These are phyloP conservation scores for Ethmia dodecea DNA, from an alignment of 2,888 invertebrate genomes.

Conservation along the genomic window DNA sequence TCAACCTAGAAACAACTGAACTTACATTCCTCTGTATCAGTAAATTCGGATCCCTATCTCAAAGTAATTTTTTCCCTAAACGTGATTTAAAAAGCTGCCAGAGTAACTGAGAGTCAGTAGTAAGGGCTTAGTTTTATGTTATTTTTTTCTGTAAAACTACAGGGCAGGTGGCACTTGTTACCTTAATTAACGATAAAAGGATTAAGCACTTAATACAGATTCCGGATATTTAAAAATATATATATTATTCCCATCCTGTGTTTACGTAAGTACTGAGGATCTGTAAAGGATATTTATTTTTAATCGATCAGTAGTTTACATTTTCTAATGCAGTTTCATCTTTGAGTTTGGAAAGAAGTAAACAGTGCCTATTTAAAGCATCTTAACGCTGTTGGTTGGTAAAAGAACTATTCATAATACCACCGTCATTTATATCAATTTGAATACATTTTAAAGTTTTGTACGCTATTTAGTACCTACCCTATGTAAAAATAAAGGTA, in stretches of 20 bases:
- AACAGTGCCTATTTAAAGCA: background rate
- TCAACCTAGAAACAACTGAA: constrained; percentile 37
- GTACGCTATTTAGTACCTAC: background rate
- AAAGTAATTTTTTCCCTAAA: constrained; percentile 51
- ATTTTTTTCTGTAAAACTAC: constrained; percentile 17
- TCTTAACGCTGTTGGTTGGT: too few species aligned
- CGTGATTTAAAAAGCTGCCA: constrained; percentile 54
- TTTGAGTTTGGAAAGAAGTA: constrained; percentile 22
- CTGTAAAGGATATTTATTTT: constrained; percentile 32
- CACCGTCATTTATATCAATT: too few species aligned
- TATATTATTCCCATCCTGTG: constrained; percentile 20
- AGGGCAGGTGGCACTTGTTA: constrained; percentile 37
- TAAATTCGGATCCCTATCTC: constrained; percentile 69
- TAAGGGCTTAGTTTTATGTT: constrained; percentile 26
- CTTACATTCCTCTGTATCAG: constrained; percentile 66
- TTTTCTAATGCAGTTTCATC: constrained; percentile 34
- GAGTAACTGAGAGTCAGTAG: constrained; percentile 23
- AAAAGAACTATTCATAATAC: too few species aligned
- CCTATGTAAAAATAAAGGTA: constrained; percentile 22
- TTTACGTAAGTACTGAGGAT: constrained; percentile 27
- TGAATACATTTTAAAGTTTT: background rate
- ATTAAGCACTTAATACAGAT: constrained; percentile 36
- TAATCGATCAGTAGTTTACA: constrained; percentile 31
- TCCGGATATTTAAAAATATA: constrained; percentile 28
- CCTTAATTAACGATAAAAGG: constrained; percentile 39